A percentile compares a stretch with the other conserved stretches of the same genome.
phyloP scores from a whole-genome alignment of 2,888 invertebrate species.

The Diplolepis rosae region DNA sequence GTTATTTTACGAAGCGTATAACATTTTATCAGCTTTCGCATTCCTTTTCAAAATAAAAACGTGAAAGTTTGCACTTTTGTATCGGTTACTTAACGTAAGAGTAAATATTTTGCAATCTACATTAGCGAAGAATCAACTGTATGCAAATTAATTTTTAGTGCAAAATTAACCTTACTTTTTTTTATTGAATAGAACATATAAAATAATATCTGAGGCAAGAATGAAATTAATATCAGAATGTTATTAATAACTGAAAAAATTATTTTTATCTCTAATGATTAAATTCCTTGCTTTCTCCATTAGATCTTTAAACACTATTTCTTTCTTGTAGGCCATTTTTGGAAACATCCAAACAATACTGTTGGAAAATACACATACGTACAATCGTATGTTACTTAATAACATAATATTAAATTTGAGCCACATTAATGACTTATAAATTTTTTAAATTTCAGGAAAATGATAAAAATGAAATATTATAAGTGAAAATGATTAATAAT shows the following conservation, averaged over 20 bases:
- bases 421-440: not conserved
- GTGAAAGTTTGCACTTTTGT: not conserved
- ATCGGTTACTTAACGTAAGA: not conserved
- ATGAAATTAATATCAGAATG: not conserved
- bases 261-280: not conserved
- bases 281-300: not conserved
- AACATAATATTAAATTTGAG: not conserved
- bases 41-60: not conserved
- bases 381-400: not conserved
- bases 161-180: not conserved
- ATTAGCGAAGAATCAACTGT: no score
- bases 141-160: not conserved
- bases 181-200: not conserved
- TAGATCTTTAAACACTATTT: not conserved
- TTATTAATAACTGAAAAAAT: not conserved
- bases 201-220: not conserved
- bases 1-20: not conserved
- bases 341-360: not conserved
- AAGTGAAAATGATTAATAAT: not conserved
- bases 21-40: not conserved
- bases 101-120: not conserved
- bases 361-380: not conserved
- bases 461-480: not conserved
- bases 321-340: not conserved
- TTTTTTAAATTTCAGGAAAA: not conserved